These are phyloP conservation scores for Cyclophora albipunctata DNA, from an alignment of 2,888 invertebrate genomes.

Conservation along the genomic window DNA sequence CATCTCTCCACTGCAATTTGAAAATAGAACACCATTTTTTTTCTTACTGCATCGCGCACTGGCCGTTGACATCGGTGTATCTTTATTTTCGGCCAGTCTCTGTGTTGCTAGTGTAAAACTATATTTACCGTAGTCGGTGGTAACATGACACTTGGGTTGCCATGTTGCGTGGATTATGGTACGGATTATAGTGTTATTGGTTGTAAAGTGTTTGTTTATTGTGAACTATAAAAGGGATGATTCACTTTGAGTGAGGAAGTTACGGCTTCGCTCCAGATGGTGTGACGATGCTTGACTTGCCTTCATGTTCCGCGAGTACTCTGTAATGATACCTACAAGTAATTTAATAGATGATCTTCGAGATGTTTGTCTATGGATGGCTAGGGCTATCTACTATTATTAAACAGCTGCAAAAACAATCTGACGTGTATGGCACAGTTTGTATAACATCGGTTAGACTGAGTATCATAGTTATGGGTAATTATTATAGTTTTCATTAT, in stretches of 20 bases:
- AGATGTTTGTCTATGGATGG: too few species aligned
- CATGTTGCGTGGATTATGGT: constrained; percentile 14
- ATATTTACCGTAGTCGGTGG: constrained; percentile 19
- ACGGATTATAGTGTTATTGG: constrained; percentile 5
- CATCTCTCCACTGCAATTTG: constrained; percentile 55
- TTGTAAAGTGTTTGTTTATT: constrained; percentile 4
- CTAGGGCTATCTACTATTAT: too few species aligned
- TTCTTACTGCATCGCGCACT: constrained; percentile 58
- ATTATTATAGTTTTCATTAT: too few species aligned
- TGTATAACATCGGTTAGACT: too few species aligned
- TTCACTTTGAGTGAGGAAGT: constrained; percentile 6
- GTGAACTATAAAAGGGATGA: constrained; percentile 15
- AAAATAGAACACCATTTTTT: constrained; percentile 62
- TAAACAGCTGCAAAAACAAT: too few species aligned
- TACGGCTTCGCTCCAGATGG: constrained; percentile 15
- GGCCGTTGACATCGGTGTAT: constrained; percentile 64
- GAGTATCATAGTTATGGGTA: too few species aligned
- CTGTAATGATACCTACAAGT: too few species aligned
- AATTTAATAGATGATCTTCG: too few species aligned
- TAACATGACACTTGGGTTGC: constrained; percentile 34
- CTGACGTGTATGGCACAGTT: too few species aligned
- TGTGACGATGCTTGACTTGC: constrained; percentile 8
- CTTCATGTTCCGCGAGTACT: too few species aligned
- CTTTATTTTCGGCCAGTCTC: constrained; percentile 61
- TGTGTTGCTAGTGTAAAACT: constrained; percentile 51